These are phyloP conservation scores for Morelia viridis DNA, from an alignment of 2,797 vertebrate genomes.

Conservation along the genomic window DNA sequence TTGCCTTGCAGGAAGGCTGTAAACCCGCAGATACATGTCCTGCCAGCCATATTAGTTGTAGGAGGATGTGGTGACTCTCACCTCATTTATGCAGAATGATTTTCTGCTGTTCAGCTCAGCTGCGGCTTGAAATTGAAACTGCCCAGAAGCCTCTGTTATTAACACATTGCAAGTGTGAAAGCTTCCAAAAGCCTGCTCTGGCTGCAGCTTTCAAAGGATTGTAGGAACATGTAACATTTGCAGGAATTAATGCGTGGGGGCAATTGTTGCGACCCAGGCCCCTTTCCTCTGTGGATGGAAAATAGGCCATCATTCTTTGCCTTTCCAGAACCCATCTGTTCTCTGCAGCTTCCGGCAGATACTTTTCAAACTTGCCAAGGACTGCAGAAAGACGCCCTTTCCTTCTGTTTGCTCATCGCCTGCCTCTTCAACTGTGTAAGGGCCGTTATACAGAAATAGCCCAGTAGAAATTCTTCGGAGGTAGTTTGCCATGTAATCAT, in stretches of 20 bases:
- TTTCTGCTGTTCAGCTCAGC: not conserved
- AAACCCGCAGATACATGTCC: not conserved
- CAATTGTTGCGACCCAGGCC: not conserved
- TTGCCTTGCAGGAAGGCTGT: not conserved
- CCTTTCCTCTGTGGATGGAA: not conserved
- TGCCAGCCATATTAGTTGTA: no score
- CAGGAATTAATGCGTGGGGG: not conserved
- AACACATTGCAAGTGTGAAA: not conserved
- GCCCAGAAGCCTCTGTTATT: not conserved
- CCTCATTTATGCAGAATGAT: not conserved
- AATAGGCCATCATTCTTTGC: no score
- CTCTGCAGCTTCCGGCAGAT: not conserved
- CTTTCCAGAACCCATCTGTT: no score
- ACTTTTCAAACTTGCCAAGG: not conserved
- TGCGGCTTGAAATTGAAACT: not conserved
- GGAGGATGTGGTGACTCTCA: not conserved
- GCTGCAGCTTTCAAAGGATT: not conserved
- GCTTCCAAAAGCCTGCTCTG: not conserved
- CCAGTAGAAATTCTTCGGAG: not conserved
- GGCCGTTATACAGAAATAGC: not conserved
- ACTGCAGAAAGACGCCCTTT: not conserved
- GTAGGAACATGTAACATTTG: not conserved
- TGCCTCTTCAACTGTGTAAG: not conserved
- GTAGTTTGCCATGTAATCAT: not conserved
- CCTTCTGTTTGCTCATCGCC: not conserved